Base-by-base conservation (phyloP, 2,888 invertebrate species). In the Drosophila testacea region DNA sequence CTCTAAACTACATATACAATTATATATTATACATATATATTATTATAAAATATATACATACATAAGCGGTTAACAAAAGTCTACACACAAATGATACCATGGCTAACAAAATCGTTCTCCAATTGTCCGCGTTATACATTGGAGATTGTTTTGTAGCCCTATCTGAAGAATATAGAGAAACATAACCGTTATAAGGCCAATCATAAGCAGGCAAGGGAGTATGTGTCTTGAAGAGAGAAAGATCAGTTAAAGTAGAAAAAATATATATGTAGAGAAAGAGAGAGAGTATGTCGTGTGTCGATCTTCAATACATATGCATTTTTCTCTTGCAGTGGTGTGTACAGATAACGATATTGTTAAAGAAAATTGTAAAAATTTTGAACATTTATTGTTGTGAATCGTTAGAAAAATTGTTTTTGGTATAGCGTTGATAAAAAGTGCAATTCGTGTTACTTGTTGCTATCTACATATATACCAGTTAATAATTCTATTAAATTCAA, bases 401-500 rank as follows among this genome's bases (percentile, higher is more conserved):
- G 85, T 87, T 84, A 81, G 85, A 84, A 76, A 74, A 74, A 87
- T 84, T 84, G 82, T 87, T 84, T 80, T 82, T 82, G 85, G 79
- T 79, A 70, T 73, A 67, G 51, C 70, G 55, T 79, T 69, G 73
- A 77, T 68, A 62, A 68, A 61, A 64, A 69, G 76, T 79, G 72
- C 65, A 65, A 68, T 75, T 80, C 80, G 75, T 83, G 86, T 85
- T 86, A 83, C 73, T 84, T 88, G 88, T 88, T 88, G 86, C 86
- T 85, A 84, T 80, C 80, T 88, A 74, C 79, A 83, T 82, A 85
- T 79, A 80, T 78, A 74, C 68, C 86, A 83, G 86, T 77, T 83
- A 80, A 79, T 77, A 85, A 85, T 88, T 83, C 83, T 83, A 83
- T 85, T 83, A 73, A 78, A 80, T 62, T 81, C 69, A 81, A 80